Percentiles rank a stretch among this genome's conserved stretches.
Conservation (phyloP, 2,113 vertebrate species). For the Alosa alosa region DNA sequence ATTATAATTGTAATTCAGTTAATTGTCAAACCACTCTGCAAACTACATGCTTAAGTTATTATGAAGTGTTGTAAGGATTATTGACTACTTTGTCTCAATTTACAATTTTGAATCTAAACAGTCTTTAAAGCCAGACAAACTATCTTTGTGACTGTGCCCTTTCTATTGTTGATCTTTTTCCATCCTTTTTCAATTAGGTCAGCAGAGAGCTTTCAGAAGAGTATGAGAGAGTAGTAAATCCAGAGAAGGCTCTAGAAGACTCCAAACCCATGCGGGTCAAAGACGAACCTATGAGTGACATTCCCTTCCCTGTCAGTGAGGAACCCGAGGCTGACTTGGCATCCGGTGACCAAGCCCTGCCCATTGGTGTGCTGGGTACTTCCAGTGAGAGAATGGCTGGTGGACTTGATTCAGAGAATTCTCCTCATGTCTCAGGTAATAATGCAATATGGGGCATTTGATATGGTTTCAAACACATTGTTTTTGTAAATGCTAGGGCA, state of each 20-base stretch:
- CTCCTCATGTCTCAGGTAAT: slow-evolving; percentile 88
- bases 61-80: too few relatives aligned
- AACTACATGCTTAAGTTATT: too few relatives aligned
- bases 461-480: background rate
- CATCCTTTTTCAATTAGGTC: slow-evolving; percentile 70
- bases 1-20: too few relatives aligned
- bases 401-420: slow-evolving; percentile 87
- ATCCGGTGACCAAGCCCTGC: slow-evolving; percentile 88
- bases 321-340: slow-evolving; percentile 88
- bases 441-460: background rate
- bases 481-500: background rate
- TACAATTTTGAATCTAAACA: too few relatives aligned
- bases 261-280: slow-evolving; percentile 92
- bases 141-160: background rate
- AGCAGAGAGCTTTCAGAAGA: slow-evolving; percentile 95
- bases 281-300: slow-evolving; percentile 90
- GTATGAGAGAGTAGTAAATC: slow-evolving; percentile 93
- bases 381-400: slow-evolving; percentile 83
- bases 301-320: slow-evolving; percentile 88
- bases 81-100: too few relatives aligned
- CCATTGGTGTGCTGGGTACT: slow-evolving; percentile 85
- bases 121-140: too few relatives aligned
- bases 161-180: background rate
- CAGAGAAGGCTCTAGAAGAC: slow-evolving; percentile 91
- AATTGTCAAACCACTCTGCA: too few relatives aligned